Percentiles rank a stretch among this genome's conserved stretches.
Conservation (phyloP, 30 jellyfish, hydroid and myxozoan genomes). For the Clytia hemisphaerica region DNA sequence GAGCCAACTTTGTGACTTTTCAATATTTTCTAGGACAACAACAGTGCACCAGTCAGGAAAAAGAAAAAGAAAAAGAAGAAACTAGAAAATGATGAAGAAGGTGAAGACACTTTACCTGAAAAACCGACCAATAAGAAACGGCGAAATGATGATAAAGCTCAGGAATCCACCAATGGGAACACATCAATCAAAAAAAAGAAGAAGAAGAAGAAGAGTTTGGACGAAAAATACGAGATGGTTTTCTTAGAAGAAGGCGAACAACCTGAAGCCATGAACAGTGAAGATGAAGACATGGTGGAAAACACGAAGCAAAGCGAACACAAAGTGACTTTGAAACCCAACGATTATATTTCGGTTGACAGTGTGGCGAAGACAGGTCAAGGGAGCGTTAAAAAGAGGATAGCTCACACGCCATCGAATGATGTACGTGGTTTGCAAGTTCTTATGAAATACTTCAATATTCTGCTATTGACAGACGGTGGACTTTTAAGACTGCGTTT, state of each 20-base stretch:
- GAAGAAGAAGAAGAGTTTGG: background rate
- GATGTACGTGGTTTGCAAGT: too few species aligned
- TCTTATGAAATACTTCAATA: too few species aligned
- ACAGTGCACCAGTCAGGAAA: background rate
- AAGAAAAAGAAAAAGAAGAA: background rate
- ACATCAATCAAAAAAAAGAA: too few species aligned
- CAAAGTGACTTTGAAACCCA: constrained; percentile 21
- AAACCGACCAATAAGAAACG: too few species aligned
- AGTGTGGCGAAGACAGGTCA: constrained; percentile 51
- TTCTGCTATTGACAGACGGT: too few species aligned
- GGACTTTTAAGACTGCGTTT: too few species aligned
- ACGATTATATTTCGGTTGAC: background rate
- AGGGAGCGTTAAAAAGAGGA: constrained; percentile 62
- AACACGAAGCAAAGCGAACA: constrained; percentile 22
- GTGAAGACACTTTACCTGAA: background rate
- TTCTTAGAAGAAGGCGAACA: background rate
- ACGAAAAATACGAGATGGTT: background rate
- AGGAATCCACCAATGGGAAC: too few species aligned
- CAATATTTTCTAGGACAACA: background rate
- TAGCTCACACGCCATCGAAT: constrained; percentile 85
- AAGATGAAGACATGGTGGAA: constrained; percentile 36
- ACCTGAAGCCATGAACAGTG: constrained; percentile 27
- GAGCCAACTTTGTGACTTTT: background rate
- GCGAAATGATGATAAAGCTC: too few species aligned
- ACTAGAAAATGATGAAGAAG: background rate